Base-by-base conservation (phyloP, 2,113 vertebrate species). In the Callaeas wilsoni region DNA sequence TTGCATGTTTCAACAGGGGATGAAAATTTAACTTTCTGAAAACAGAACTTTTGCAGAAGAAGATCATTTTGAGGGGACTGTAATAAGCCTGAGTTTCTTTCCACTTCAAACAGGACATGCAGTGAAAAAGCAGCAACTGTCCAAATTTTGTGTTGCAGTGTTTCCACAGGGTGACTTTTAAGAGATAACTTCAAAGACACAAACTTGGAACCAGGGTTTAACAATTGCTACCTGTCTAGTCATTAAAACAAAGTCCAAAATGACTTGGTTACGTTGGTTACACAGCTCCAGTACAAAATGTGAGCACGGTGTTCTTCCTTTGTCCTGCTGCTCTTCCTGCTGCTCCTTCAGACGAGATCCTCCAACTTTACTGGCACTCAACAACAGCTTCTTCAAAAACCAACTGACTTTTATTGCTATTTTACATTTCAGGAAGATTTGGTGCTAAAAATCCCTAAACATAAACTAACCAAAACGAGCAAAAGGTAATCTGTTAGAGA, bases 321-420 rank as follows among this genome's bases (percentile, higher is more conserved):
- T 35, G 46, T 55, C 29, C 55, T 77, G 69, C 35, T 53, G 25
- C 1, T 63, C 68, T 37, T 49, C n/a, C 67, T n/a, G n/a, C n/a
- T n/a, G n/a, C n/a, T n/a, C n/a, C n/a, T n/a, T 65, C 42, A 35
- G 37, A 56, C 1, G 0, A 0, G 1, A 41, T 8, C 49, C 65
- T 39, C 59, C 47, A 87, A 26, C 27, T 53, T 46, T 2, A 67
- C 10, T 12, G n/a, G 8, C 64, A 27, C 44, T 55, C 64, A 85
- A 39, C 49, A 64, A 6, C n/a, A 77, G 35, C 35, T 86, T 57
- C 83, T 76, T 47, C 42, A 22, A 79, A 80, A 26, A 35, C 11
- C 23, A 65, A 55, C 7, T 10, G 12, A 46, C 26, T 80, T 84
- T 8, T 29, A 20, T 53, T 65, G 65, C 46, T 49, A 10, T 35